Percentiles rank a stretch among this genome's conserved stretches.
These are phyloP conservation scores for Apamea sordens DNA, from an alignment of 2,888 invertebrate genomes.

Conservation along the genomic window DNA sequence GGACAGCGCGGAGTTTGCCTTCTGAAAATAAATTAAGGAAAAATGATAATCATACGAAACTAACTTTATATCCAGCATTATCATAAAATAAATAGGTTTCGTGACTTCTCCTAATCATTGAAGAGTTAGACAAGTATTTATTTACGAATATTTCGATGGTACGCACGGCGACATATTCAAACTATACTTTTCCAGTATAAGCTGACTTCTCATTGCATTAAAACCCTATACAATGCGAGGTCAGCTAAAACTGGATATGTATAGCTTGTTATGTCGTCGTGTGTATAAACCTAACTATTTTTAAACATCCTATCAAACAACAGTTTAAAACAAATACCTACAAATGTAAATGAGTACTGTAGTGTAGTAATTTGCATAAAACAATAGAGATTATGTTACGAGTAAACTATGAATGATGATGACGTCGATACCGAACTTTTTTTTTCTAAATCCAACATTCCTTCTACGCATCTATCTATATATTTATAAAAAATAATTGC, in stretches of 20 bases:
- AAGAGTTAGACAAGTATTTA: not conserved
- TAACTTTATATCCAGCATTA: not conserved
- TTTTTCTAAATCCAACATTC: slow-evolving; percentile 14
- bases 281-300: not conserved
- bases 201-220: no score
- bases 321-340: not conserved
- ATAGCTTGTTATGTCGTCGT: no score
- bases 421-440: slow-evolving; percentile 5
- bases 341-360: not conserved
- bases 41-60: not conserved
- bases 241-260: no score
- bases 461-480: not conserved
- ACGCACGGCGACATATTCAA: not conserved
- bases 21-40: slow-evolving; percentile 69
- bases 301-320: slow-evolving; percentile 7
- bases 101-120: not conserved
- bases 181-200: no score
- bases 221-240: no score
- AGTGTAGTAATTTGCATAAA: slow-evolving; percentile 20
- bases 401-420: slow-evolving; percentile 4
- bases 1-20: slow-evolving; percentile 82
- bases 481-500: no score
- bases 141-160: not conserved
- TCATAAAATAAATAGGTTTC: no score
- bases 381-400: slow-evolving; percentile 14